Conservation (phyloP, 1,140 invertebrate species). For the Vanessa tameamea region DNA sequence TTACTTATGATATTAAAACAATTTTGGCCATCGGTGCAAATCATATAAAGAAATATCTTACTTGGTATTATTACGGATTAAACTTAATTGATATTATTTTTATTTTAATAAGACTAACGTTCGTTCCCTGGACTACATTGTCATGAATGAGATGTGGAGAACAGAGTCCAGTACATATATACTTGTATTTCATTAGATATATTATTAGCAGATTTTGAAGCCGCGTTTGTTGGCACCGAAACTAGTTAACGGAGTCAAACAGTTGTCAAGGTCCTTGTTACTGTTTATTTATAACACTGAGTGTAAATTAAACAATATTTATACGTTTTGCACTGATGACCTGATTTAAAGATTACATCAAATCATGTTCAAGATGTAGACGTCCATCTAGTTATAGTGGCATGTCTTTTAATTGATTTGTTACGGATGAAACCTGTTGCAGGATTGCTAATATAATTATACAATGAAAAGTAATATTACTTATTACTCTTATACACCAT, state of each 20-base stretch:
- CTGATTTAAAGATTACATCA: background rate
- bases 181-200: too few species aligned
- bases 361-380: conserved; percentile 20
- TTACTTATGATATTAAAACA: conserved; percentile 1
- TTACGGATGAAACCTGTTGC: conserved; percentile 14
- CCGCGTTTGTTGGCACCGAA: too few species aligned
- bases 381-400: conserved; percentile 23
- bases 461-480: background rate
- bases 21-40: background rate
- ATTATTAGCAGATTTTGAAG: too few species aligned
- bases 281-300: background rate
- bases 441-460: background rate
- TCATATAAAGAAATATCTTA: background rate
- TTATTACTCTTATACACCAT: too few species aligned
- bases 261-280: background rate
- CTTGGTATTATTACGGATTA: background rate
- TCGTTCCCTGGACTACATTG: too few species aligned
- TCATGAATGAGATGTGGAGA: too few species aligned
- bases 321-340: background rate
- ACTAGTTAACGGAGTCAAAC: too few species aligned
- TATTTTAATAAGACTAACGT: too few species aligned
- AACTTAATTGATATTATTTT: too few species aligned
- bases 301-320: background rate
- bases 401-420: background rate
- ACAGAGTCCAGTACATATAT: too few species aligned